Conservation (phyloP, 2,113 vertebrate genomes). For the Meleagris gallopavo region DNA sequence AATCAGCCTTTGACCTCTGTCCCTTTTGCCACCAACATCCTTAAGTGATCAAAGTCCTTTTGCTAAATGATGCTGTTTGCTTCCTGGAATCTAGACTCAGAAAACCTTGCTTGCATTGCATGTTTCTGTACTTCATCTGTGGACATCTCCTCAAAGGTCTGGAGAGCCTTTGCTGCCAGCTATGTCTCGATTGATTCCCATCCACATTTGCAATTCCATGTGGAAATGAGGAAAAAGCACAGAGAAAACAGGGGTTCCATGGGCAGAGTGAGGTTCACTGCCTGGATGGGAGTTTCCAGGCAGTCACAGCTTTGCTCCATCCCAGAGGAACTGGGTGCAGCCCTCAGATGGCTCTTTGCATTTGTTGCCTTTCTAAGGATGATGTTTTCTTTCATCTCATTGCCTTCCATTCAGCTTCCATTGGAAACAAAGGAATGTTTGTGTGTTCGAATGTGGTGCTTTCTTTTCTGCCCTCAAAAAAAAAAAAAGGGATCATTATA, state of each 20-base stretch:
- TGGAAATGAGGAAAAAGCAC: neutral
- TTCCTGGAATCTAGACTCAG: neutral
- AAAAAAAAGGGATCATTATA: neutral
- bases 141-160: neutral
- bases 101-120: neutral
- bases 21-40: neutral
- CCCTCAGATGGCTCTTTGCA: neutral
- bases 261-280: neutral
- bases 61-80: neutral
- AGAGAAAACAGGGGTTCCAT: neutral
- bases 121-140: neutral
- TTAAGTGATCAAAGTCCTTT: neutral
- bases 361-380: neutral
- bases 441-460: neutral
- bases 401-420: neutral
- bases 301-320: neutral
- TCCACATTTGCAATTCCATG: neutral
- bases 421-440: conserved; percentile 35
- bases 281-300: neutral
- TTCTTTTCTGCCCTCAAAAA: neutral
- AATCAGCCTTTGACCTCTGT: neutral
- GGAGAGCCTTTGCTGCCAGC: neutral
- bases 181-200: neutral
- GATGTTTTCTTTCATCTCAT: neutral
- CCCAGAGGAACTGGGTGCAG: neutral